Conservation (phyloP, 2,113 vertebrate genomes). For the Ciconia stormi region DNA sequence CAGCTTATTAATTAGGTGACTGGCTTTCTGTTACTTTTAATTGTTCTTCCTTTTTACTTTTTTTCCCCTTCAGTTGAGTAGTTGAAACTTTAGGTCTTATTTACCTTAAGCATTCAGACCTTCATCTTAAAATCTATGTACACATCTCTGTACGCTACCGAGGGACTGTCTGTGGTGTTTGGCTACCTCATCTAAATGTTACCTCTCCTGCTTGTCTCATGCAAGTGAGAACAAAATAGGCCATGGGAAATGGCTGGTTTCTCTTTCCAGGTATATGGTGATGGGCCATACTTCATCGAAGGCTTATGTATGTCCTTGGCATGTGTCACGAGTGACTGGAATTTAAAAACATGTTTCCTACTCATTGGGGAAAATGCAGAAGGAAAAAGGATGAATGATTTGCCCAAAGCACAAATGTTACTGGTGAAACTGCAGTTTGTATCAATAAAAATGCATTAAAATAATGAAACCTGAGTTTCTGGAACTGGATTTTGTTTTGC, state of each 20-base stretch:
- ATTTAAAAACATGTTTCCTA: not conserved
- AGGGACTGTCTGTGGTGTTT: not conserved
- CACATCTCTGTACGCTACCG: accelerated
- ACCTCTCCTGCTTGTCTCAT: not conserved
- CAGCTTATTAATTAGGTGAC: not conserved
- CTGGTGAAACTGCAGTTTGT: not conserved
- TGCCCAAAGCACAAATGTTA: not conserved
- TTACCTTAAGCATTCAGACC: not conserved
- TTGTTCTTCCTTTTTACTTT: not conserved
- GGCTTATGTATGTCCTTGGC: not conserved
- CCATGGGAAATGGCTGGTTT: not conserved
- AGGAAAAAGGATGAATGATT: not conserved
- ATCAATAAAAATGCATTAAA: not conserved
- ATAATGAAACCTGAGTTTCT: not conserved
- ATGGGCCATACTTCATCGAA: not conserved
- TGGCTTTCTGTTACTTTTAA: not conserved
- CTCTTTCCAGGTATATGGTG: not conserved
- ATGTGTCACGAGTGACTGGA: not conserved
- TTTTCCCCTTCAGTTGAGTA: not conserved
- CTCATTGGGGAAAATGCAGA: not conserved
- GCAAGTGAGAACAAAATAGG: not conserved
- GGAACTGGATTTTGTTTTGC: not conserved
- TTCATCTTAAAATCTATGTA: not conserved
- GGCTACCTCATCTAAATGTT: not conserved
- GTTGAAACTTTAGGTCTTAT: not conserved